A percentile compares a stretch with the other conserved stretches of the same genome.
These are phyloP conservation scores for Pemphredon lugubris DNA, from an alignment of 2,888 invertebrate species.

Conservation along the genomic window DNA sequence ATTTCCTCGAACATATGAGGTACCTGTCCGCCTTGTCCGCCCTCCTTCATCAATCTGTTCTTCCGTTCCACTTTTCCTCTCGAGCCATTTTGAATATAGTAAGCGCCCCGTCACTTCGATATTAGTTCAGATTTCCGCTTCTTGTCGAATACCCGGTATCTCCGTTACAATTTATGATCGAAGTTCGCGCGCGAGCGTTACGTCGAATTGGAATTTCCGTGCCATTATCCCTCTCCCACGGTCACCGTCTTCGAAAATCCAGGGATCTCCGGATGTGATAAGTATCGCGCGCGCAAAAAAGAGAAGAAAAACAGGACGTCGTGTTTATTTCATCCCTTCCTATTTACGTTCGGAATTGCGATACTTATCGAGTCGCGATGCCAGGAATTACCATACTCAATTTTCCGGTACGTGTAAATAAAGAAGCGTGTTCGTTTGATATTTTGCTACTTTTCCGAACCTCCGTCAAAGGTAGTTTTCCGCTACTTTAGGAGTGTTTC, in stretches of 20 bases:
- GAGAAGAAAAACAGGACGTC: no score
- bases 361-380: no score
- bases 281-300: no score
- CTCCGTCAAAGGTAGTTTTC: no score
- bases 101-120: conserved; percentile 22
- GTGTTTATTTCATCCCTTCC: no score
- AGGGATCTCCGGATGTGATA: background rate
- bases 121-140: conserved; percentile 50
- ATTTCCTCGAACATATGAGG: conserved; percentile 20
- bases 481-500: no score
- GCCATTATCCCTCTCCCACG: conserved; percentile 20
- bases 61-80: background rate
- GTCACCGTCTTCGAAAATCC: background rate
- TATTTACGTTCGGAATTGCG: no score
- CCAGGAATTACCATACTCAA: no score
- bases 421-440: no score
- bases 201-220: conserved; percentile 41
- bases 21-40: conserved; percentile 29
- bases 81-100: conserved; percentile 22
- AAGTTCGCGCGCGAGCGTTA: conserved; percentile 32
- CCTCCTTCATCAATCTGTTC: conserved; percentile 38
- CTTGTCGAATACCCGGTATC: conserved; percentile 31
- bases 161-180: conserved; percentile 30
- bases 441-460: no score
- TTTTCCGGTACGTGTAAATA: no score